These are phyloP conservation scores for Phodopus roborovskii DNA, from an alignment of 2,113 vertebrate genomes.

Conservation along the genomic window DNA sequence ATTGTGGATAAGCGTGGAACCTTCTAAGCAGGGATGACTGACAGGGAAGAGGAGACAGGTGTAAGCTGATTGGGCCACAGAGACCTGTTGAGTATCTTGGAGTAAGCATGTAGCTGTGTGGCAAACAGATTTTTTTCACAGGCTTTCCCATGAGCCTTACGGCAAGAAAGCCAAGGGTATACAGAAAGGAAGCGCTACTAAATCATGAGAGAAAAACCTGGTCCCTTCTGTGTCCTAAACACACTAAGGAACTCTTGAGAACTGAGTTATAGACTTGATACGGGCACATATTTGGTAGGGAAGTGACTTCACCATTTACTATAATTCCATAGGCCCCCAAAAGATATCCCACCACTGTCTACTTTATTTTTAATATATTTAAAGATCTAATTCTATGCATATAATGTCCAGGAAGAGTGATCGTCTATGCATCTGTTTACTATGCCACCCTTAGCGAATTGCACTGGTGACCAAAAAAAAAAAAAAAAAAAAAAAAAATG, in stretches of 20 bases:
- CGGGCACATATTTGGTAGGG: too few relatives aligned
- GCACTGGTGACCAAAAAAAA: background rate
- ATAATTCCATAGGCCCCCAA: background rate
- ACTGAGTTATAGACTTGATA: background rate
- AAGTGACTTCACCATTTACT: background rate
- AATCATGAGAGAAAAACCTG: background rate
- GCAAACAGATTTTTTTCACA: background rate
- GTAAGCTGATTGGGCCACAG: accelerated
- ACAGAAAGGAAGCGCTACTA: accelerated
- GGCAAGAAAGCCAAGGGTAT: too few relatives aligned
- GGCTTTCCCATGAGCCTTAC: background rate
- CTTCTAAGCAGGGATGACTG: background rate
- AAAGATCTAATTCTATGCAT: too few relatives aligned
- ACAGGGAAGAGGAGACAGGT: accelerated
- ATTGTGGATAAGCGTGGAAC: too few relatives aligned
- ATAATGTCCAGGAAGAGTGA: background rate
- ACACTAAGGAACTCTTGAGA: background rate
- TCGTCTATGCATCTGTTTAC: background rate
- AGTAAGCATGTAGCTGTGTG: too few relatives aligned
- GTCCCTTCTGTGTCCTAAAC: too few relatives aligned
- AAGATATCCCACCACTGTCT: background rate
- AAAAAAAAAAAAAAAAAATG: too few relatives aligned
- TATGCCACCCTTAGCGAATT: background rate
- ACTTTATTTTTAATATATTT: background rate
- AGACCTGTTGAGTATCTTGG: background rate